Base-by-base conservation (phyloP, 2,797 vertebrate genomes). In the Diplodus sargus region DNA sequence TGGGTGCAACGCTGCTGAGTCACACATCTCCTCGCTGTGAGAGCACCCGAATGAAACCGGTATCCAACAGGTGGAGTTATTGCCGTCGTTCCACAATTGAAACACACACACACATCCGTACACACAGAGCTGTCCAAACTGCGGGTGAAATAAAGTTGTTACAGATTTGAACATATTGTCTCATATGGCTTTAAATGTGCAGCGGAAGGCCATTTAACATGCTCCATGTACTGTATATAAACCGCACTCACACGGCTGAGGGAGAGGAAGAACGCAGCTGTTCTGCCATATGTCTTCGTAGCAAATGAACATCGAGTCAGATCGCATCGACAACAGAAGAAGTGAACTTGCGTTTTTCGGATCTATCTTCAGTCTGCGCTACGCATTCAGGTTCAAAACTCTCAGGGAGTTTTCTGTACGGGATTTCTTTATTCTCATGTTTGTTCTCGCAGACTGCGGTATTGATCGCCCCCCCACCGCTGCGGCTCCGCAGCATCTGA, bases 61-160 rank as follows among this genome's bases (percentile, higher is more conserved):
- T 52, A 62, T 72, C 61, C 25, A 80, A 56, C 70, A 76, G 84
- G 83, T 90, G 76, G 82, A 77, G 65, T 48, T 66, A 73, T 60
- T 78, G 75, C 57, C 14, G 18, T 76, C 60, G 81, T 15, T 58
- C n/a, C 48, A 69, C 18, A 58, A n/a, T 65, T 70, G 2, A 75
- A 74, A 74, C 2, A 8, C 42, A 78, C 20, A 66, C 14, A 23
- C 30, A 43, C 9, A 4, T 25, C 16, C 8, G n/a, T 16, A 3
- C 0, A 16, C 42, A 43, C 2, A 20, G 42, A 30, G 30, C 13
- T 15, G 14, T 30, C 23, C 17, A 59, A 61, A 56, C 13, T 62
- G 45, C 53, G 22, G 18, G 2, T 45, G 7, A 4, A 63, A 56
- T 64, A 28, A 39, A 39, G 8, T 39, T 17, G 25, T 39, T 23